Conservation (phyloP, 2,113 vertebrate species). For the Erpornis zantholeuca region DNA sequence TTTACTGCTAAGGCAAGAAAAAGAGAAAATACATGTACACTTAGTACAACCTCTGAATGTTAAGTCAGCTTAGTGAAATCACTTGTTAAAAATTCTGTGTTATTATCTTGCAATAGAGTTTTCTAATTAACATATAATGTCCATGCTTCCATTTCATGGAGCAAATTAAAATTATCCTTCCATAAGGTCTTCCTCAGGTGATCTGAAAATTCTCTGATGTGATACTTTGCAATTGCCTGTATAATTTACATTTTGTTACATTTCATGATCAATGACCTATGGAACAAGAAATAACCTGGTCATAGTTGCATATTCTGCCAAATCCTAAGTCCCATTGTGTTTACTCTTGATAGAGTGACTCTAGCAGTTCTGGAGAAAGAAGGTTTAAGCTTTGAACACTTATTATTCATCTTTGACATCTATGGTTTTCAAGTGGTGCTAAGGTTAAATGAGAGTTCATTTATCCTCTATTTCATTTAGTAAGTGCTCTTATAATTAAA, state of each 20-base stretch:
- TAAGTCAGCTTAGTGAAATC: neutral
- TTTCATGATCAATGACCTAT: neutral
- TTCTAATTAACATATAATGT: neutral
- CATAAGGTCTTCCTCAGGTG: neutral
- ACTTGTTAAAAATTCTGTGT: neutral
- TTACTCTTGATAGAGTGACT: neutral
- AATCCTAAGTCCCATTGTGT: neutral
- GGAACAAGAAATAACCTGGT: neutral
- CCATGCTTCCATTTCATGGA: neutral
- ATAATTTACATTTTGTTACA: neutral
- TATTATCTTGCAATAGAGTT: neutral
- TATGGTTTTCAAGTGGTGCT: neutral
- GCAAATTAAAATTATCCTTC: neutral
- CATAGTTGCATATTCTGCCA: neutral
- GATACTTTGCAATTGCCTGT: neutral
- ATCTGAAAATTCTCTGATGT: neutral
- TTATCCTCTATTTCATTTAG: slow-evolving; percentile 32
- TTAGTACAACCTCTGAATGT: neutral
- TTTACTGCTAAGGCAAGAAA: neutral
- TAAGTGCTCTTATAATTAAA: slow-evolving; percentile 44
- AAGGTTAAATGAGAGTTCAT: slow-evolving; percentile 48
- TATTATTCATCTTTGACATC: slow-evolving; percentile 23
- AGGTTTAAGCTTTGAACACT: neutral
- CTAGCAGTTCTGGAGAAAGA: neutral
- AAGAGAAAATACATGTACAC: neutral